Conservation (phyloP, 2,888 invertebrate species). For the Galerucella pusilla region DNA sequence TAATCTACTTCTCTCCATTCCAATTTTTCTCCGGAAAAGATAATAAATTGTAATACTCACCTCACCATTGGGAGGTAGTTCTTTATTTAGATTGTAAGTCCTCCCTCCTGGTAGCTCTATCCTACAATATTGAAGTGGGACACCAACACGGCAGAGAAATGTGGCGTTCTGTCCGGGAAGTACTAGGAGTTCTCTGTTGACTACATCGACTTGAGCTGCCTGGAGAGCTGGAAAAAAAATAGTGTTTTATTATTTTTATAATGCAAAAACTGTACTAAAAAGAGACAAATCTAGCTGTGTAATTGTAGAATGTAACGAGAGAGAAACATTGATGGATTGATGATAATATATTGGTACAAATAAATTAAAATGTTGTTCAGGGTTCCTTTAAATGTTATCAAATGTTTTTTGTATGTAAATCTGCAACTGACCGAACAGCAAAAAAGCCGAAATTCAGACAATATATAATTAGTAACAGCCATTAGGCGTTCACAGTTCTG, state of each 20-base stretch:
- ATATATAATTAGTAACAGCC: slow-evolving; percentile 23
- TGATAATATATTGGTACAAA: background rate
- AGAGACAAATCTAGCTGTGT: no score
- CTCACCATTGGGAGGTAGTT: slow-evolving; percentile 53
- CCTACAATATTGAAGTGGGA: slow-evolving; percentile 71
- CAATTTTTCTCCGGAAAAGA: no score
- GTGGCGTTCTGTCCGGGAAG: slow-evolving; percentile 70
- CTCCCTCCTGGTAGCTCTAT: slow-evolving; percentile 67
- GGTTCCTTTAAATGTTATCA: background rate
- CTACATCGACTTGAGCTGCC: slow-evolving; percentile 66
- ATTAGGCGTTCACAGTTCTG: slow-evolving; percentile 16
- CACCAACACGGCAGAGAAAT: slow-evolving; percentile 71
- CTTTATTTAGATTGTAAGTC: slow-evolving; percentile 66
- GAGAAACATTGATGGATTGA: no score
- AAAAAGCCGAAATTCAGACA: slow-evolving; percentile 3
- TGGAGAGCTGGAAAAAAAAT: slow-evolving; percentile 53
- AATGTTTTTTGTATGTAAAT: background rate
- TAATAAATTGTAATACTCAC: slow-evolving; percentile 57
- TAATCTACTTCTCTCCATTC: no score
- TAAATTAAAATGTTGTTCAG: background rate
- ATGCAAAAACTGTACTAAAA: no score
- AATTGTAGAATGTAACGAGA: no score
- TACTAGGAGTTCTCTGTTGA: slow-evolving; percentile 65
- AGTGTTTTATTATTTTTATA: no score
- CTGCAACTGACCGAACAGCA: background rate